Conservation (phyloP, 2,888 invertebrate species). For the Autographa gamma region DNA sequence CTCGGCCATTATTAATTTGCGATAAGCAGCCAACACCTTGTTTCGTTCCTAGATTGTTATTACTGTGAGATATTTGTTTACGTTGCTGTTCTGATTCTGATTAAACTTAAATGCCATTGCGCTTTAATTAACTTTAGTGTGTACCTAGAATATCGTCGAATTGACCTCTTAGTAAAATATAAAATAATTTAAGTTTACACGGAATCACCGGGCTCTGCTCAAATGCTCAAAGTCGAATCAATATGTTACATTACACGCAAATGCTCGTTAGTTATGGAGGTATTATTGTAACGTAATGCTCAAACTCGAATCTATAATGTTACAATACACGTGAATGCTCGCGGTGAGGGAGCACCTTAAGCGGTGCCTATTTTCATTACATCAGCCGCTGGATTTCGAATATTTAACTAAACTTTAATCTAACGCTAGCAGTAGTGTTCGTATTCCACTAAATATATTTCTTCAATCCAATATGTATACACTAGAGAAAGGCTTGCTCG, state of each 20-base stretch:
- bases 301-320: no score
- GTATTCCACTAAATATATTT: background rate
- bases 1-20: constrained; percentile 49
- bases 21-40: constrained; percentile 42
- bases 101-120: background rate
- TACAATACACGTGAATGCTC: no score
- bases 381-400: background rate
- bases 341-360: no score
- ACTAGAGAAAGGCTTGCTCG: constrained; percentile 31
- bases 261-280: no score
- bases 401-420: background rate
- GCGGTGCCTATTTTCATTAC: background rate
- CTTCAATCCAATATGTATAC: constrained; percentile 18
- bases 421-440: background rate
- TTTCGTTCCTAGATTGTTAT: constrained; percentile 30
- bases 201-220: no score
- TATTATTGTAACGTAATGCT: no score
- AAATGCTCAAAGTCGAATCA: no score
- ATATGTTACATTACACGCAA: no score
- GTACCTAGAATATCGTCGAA: background rate
- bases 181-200: background rate
- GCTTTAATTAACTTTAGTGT: background rate
- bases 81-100: constrained; percentile 13
- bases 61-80: constrained; percentile 48
- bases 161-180: background rate